Evolutionary conservation across 1,140 invertebrate genomes (phyloP).

Genomic region (Brachionus asplanchnoidis): DNA sequence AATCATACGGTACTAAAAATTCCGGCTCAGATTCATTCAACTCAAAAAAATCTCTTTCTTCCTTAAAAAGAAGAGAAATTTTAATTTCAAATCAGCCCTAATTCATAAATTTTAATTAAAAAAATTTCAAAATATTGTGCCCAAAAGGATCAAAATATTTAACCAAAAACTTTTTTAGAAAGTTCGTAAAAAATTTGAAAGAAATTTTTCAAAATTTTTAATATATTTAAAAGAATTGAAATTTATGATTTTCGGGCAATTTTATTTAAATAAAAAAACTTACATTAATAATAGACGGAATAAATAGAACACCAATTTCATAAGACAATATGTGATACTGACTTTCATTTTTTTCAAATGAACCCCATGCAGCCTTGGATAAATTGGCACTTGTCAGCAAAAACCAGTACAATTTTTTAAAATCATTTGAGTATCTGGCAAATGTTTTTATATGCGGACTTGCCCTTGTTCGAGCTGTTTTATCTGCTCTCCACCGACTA

Average conservation of each 20-base stretch:
- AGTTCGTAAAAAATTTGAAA: too few relatives aligned
- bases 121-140: too few relatives aligned
- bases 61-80: background rate
- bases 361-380: conserved; percentile 39
- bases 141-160: too few relatives aligned
- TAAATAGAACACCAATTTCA: conserved; percentile 39
- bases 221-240: too few relatives aligned
- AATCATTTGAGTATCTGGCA: background rate
- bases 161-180: too few relatives aligned
- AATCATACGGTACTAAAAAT: conserved; percentile 35
- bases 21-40: background rate
- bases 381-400: conserved; percentile 42
- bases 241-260: too few relatives aligned
- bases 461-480: conserved; percentile 1
- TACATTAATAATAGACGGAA: conserved; percentile 14
- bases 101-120: background rate
- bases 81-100: background rate
- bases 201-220: too few relatives aligned
- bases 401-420: conserved; percentile 40
- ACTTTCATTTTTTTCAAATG: conserved; percentile 37
- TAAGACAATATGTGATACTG: conserved; percentile 36
- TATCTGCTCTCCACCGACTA: conserved; percentile 32
- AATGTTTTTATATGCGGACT: conserved; percentile 43
- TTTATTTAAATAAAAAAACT: too few relatives aligned
- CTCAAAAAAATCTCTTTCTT: background rate